Evolutionary conservation across 1,140 invertebrate genomes (phyloP), one percentile per base, ranked within the genome.

Genomic region (Heliothis virescens): DNA sequence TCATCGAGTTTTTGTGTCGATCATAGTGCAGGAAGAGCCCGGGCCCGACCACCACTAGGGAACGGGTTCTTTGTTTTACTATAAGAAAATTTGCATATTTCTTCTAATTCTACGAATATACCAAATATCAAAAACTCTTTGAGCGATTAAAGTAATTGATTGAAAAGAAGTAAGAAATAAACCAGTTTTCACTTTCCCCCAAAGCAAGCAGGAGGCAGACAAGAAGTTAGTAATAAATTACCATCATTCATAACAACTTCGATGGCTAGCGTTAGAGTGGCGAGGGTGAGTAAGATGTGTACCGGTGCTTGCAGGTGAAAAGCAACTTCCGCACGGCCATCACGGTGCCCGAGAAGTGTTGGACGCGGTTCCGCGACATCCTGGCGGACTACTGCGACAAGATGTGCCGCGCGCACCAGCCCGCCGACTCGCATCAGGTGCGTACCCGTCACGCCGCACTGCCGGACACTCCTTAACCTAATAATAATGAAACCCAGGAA

Each of bases 261-360:
- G 12, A n/a, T 47, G 16, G 60, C 13, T 18, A 47, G 16, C 21
- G 29, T 16, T 9, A 11, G 13, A 11, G 55, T 29, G 11, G 26
- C 10, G 29, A 4, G 3, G n/a, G 10, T 65, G n/a, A 41, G 18
- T 79, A 50, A 48, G 5, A 16, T 47, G 69, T 11, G 21, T 1
- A 18, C 18, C 10, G 73, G 18, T 48, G 53, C 62, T 73, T 87
- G 10, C 92, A 99, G 98, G 99, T 99, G 82, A 99, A 99, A 95
- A 98, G 98, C 89, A 99, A 99, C 95, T 99, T 99, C 95, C 98
- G 99, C 95, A 99, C 98, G 89, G 98, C 99, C 84, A 99, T 99
- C 93, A 99, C 99, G 85, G 98, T 99, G 93, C 99, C 99, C 84
- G 99, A 99, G 95, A 98, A 99, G 95, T 99, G 98, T 84, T 99